These are phyloP conservation scores for Zoanthus sansibaricus DNA, from an alignment of 92 coral and sea anemone genomes.

Conservation along the genomic window DNA sequence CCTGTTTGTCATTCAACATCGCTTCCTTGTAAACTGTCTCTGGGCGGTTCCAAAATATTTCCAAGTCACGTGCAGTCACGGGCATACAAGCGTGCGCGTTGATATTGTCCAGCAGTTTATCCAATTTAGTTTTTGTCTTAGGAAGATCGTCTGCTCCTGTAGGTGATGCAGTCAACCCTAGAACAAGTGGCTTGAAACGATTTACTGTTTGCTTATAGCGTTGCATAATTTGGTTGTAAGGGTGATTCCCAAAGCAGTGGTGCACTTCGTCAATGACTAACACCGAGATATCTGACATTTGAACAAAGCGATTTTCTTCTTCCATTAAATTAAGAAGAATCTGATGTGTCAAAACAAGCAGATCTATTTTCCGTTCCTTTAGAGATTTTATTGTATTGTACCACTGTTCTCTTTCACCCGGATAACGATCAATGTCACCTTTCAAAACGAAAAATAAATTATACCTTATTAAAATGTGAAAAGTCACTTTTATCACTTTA, in stretches of 20 bases:
- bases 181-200: slow-evolving; percentile 80
- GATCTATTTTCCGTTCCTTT: slow-evolving; percentile 71
- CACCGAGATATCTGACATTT: slow-evolving; percentile 82
- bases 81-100: slow-evolving; percentile 82
- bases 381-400: slow-evolving; percentile 66
- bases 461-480: too few species aligned
- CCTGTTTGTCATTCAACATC: slow-evolving; percentile 50
- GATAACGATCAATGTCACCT: slow-evolving; percentile 67
- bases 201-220: slow-evolving; percentile 55
- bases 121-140: slow-evolving; percentile 54
- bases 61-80: slow-evolving; percentile 63
- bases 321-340: slow-evolving; percentile 85
- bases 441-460: neutral
- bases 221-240: slow-evolving; percentile 85
- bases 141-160: slow-evolving; percentile 67
- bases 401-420: slow-evolving; percentile 68
- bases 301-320: slow-evolving; percentile 61
- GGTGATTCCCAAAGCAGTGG: slow-evolving; percentile 86
- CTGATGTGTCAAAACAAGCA: slow-evolving; percentile 89
- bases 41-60: slow-evolving; percentile 81
- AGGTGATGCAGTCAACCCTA: slow-evolving; percentile 96
- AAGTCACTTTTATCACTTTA: too few species aligned
- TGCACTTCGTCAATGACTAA: slow-evolving; percentile 96
- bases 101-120: slow-evolving; percentile 68
- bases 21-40: slow-evolving; percentile 58